phyloP scores from a whole-genome alignment of 1,140 invertebrate genomes.

The Chrysomallon squamiferum region DNA sequence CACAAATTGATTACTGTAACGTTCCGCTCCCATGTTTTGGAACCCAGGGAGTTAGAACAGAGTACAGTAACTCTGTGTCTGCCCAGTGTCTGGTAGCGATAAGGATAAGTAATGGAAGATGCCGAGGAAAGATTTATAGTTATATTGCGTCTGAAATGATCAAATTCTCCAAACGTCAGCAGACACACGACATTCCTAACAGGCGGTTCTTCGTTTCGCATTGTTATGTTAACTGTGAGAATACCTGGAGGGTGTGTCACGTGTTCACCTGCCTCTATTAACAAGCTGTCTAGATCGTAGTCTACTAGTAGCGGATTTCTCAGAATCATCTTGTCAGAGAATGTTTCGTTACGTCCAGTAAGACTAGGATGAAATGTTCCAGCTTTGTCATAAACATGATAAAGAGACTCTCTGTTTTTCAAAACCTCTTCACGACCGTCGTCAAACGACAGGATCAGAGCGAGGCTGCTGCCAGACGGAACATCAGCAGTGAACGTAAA shows the following conservation, averaged over 20 bases:
- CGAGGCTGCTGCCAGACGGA: too few species aligned
- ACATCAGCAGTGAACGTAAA: too few species aligned
- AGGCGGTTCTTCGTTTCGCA: not conserved
- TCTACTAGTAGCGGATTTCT: not conserved
- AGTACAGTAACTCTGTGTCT: not conserved
- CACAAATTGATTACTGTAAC: not conserved
- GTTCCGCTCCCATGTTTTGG: not conserved
- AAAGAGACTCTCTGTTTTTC: not conserved
- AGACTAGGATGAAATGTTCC: not conserved
- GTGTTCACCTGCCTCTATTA: not conserved
- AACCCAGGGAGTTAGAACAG: not conserved
- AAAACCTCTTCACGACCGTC: not conserved
- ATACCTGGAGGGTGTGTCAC: not conserved
- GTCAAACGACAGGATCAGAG: not conserved
- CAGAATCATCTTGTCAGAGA: not conserved
- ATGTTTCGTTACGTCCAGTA: not conserved
- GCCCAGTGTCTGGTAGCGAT: not conserved
- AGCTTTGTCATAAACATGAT: not conserved
- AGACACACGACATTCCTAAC: not conserved
- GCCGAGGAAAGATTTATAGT: not conserved
- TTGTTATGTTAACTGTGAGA: not conserved
- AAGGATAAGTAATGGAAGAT: not conserved
- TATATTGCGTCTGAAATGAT: not conserved
- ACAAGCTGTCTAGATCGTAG: not conserved
- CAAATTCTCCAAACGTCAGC: not conserved